Percentiles rank a stretch among this genome's conserved stretches.
phyloP scores from a whole-genome alignment of 2,888 invertebrate genomes.

The Tenthredo livida region DNA sequence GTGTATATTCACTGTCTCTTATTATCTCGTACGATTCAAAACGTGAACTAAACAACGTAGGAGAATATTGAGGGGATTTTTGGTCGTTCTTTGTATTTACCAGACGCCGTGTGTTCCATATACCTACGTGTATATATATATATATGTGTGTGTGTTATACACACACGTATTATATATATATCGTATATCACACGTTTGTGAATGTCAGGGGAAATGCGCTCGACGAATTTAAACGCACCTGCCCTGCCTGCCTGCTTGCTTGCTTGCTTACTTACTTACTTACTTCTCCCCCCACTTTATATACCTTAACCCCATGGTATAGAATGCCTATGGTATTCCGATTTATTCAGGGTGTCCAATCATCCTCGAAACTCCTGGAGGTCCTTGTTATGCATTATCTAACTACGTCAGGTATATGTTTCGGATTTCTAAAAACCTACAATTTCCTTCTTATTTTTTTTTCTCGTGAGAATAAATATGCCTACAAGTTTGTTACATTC shows the following conservation, averaged over 20 bases:
- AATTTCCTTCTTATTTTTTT: neutral
- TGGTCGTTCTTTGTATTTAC: slow-evolving; percentile 22
- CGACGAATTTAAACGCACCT: slow-evolving; percentile 41
- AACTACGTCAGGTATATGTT: neutral
- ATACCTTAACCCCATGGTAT: neutral
- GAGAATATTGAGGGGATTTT: slow-evolving; percentile 15
- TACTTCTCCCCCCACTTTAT: neutral
- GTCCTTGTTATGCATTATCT: neutral
- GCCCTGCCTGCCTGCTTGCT: slow-evolving; percentile 3
- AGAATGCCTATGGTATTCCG: neutral
- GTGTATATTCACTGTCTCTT: neutral
- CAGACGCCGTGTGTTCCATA: slow-evolving; percentile 28
- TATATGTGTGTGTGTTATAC: neutral
- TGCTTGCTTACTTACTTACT: neutral
- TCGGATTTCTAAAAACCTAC: neutral
- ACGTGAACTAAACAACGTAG: neutral
- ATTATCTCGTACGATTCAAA: neutral
- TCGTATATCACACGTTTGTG: slow-evolving; percentile 21
- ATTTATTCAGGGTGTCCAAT: neutral
- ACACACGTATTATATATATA: neutral
- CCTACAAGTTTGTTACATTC: too few relatives aligned
- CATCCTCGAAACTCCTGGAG: neutral
- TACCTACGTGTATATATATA: neutral
- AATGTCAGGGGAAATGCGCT: slow-evolving; percentile 34
- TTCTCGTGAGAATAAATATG: neutral